Conservation (phyloP, 2,797 vertebrate genomes). For the Sebastes trivittatus region DNA sequence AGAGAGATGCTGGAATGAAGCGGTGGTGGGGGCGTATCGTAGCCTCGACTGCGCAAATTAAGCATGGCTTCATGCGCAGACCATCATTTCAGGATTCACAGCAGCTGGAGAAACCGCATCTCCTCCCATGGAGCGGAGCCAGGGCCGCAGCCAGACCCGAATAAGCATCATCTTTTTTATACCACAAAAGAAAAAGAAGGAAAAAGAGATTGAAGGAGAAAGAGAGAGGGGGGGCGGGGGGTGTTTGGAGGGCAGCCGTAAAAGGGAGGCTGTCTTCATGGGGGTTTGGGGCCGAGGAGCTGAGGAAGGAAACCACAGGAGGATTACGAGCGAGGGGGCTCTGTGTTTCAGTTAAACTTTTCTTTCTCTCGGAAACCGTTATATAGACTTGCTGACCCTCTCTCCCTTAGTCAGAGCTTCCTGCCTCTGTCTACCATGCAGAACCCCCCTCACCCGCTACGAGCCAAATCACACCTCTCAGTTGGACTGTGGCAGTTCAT, state of each 20-base stretch:
- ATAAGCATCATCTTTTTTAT: slow-evolving; percentile 72
- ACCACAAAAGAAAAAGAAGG: slow-evolving; percentile 65
- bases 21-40: slow-evolving; percentile 22
- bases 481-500: slow-evolving; percentile 44
- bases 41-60: slow-evolving; percentile 67
- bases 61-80: slow-evolving; percentile 67
- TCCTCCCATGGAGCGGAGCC: slow-evolving; percentile 73
- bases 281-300: slow-evolving; percentile 61
- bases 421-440: slow-evolving; percentile 63
- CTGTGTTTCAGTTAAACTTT: slow-evolving; percentile 75
- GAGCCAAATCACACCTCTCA: slow-evolving; percentile 61
- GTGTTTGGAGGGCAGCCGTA: slow-evolving; percentile 51
- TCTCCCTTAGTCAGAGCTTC: slow-evolving; percentile 59
- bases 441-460: slow-evolving; percentile 33
- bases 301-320: slow-evolving; percentile 78
- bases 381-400: slow-evolving; percentile 73
- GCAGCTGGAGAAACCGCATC: slow-evolving; percentile 81
- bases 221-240: background rate
- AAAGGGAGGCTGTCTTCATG: slow-evolving; percentile 56
- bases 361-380: slow-evolving; percentile 68
- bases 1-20: slow-evolving; percentile 27
- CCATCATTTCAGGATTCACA: slow-evolving; percentile 74
- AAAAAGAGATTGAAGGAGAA: slow-evolving; percentile 36
- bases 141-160: slow-evolving; percentile 70
- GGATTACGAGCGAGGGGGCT: slow-evolving; percentile 70